A percentile compares a stretch with the other conserved stretches of the same genome.
Conservation (phyloP, 2,888 invertebrate species). For the Pollenia griseotomentosa region DNA sequence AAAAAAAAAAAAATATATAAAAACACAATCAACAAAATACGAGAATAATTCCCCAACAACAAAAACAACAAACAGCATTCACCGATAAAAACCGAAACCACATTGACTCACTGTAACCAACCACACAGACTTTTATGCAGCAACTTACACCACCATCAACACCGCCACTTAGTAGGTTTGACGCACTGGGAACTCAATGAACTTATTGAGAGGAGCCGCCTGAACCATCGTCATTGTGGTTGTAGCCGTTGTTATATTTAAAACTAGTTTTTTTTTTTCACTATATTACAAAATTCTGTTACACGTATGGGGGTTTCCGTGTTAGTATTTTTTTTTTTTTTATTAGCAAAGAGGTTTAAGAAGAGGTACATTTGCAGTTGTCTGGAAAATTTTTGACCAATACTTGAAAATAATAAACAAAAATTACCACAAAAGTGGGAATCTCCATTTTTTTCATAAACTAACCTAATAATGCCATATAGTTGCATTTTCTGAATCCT, state of each 20-base stretch:
- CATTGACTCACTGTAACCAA: conserved; percentile 37
- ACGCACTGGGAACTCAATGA: conserved; percentile 56
- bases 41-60: conserved; percentile 21
- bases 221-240: conserved; percentile 33
- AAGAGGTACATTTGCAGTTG: too few species aligned
- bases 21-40: conserved; percentile 33
- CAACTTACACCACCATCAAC: conserved; percentile 37
- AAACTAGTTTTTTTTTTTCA: conserved; percentile 25
- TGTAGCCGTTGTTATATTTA: conserved; percentile 22
- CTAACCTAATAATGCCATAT: too few species aligned
- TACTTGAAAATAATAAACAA: too few species aligned
- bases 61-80: conserved; percentile 1
- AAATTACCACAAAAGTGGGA: too few species aligned
- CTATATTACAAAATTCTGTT: conserved; percentile 21
- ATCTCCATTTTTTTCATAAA: too few species aligned
- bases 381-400: too few species aligned
- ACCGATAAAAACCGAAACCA: conserved; percentile 53
- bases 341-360: background rate
- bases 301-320: conserved; percentile 46
- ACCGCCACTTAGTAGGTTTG: conserved; percentile 37
- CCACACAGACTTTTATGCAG: conserved; percentile 20
- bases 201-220: conserved; percentile 64
- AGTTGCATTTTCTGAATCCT: too few species aligned
- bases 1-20: background rate
- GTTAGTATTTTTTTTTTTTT: background rate